phyloP scores from a whole-genome alignment of 2,888 invertebrate genomes.

The Bellardia pandia region DNA sequence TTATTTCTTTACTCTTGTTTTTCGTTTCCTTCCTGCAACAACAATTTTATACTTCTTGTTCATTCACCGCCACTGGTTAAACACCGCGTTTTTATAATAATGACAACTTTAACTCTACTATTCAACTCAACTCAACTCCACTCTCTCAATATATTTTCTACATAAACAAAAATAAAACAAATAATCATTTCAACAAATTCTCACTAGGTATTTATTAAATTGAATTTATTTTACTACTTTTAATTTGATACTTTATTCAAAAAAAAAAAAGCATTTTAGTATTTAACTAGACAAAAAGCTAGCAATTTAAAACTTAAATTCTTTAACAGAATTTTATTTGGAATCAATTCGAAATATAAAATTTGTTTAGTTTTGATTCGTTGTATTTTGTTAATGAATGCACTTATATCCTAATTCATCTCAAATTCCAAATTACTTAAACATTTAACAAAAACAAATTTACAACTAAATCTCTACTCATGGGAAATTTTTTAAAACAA shows the following conservation, averaged over 20 bases:
- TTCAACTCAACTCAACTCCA: conserved; percentile 24
- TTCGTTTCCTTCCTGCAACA: conserved; percentile 63
- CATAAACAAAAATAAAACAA: conserved; percentile 30
- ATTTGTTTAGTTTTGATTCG: conserved; percentile 3
- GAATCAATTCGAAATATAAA: background rate
- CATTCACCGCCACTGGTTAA: conserved; percentile 53
- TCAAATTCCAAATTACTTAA: background rate
- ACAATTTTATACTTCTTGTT: conserved; percentile 56
- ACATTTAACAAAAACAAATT: no score
- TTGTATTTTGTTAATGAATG: background rate
- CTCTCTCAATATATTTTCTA: conserved; percentile 28
- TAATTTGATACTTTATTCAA: background rate
- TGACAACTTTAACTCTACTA: conserved; percentile 51
- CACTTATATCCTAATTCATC: background rate
- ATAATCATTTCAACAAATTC: conserved; percentile 69
- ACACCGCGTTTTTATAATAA: conserved; percentile 46
- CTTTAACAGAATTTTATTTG: background rate
- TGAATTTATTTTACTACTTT: background rate
- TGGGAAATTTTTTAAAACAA: background rate
- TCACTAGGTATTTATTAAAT: conserved; percentile 69
- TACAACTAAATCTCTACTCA: no score
- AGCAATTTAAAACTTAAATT: background rate
- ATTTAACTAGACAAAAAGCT: background rate
- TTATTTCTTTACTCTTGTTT: conserved; percentile 30
- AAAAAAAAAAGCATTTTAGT: background rate